phyloP scores from a whole-genome alignment of 2,797 vertebrate genomes.

The Salmo trutta region DNA sequence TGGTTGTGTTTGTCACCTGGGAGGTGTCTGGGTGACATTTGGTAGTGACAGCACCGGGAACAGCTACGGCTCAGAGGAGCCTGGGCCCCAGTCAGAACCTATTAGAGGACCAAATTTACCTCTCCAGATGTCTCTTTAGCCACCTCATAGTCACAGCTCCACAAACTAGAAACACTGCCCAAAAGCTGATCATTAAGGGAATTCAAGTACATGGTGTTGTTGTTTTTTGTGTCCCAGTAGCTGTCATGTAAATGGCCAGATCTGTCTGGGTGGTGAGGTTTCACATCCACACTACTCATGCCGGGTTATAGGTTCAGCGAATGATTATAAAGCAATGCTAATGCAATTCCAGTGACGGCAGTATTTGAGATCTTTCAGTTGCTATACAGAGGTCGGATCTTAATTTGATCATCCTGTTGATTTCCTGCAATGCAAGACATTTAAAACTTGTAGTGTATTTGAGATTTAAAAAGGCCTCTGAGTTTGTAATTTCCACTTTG shows the following conservation, averaged over 20 bases:
- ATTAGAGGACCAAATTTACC: slow-evolving; percentile 4
- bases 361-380: background rate
- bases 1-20: slow-evolving; percentile 54
- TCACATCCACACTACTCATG: slow-evolving; percentile 24
- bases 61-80: slow-evolving; percentile 1
- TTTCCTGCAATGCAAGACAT: no score
- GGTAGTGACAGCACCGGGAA: slow-evolving; percentile 61
- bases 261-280: slow-evolving; percentile 9
- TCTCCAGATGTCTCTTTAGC: background rate
- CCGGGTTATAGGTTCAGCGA: slow-evolving; percentile 17
- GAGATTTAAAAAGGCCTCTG: no score
- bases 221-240: background rate
- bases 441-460: no score
- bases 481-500: no score
- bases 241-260: background rate
- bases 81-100: slow-evolving; percentile 7
- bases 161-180: background rate
- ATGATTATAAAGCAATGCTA: slow-evolving; percentile 34
- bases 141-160: slow-evolving; percentile 7
- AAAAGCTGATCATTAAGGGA: background rate
- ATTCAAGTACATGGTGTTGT: background rate
- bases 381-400: no score
- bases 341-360: slow-evolving; percentile 24
- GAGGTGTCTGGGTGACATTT: slow-evolving; percentile 74
- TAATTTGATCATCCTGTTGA: no score